Percentiles rank a stretch among this genome's conserved stretches.
Evolutionary conservation across 2,797 vertebrate species (phyloP).

Genomic region (Cirrhinus molitorella): DNA sequence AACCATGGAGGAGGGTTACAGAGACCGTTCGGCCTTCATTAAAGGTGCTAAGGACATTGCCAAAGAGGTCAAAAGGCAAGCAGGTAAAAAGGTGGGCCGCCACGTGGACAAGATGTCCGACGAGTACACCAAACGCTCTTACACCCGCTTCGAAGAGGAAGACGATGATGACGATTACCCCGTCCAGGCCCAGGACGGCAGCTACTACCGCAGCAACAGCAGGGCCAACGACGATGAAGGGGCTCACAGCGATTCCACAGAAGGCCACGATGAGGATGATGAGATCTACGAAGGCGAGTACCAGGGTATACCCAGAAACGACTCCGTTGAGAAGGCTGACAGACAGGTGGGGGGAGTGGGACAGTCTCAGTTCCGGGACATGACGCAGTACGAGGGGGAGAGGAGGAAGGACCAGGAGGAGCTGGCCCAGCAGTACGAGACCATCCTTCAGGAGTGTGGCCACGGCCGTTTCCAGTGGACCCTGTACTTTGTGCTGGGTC

Average conservation of each 20-base stretch:
- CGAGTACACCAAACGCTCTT: conserved; percentile 93
- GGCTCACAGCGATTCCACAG: conserved; percentile 94
- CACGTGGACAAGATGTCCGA: conserved; percentile 90
- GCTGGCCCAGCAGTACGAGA: conserved; percentile 94
- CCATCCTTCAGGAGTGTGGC: conserved; percentile 95
- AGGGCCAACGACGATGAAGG: conserved; percentile 87
- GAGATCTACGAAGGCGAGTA: conserved; percentile 99
- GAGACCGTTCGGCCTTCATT: conserved; percentile 93
- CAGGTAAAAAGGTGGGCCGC: conserved; percentile 90
- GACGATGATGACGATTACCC: conserved; percentile 89
- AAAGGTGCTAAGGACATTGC: conserved; percentile 97
- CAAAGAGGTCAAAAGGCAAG: conserved; percentile 94
- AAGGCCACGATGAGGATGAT: conserved; percentile 96
- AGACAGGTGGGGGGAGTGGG: conserved; percentile 62
- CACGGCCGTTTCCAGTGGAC: conserved; percentile 98
- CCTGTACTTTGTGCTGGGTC: conserved; percentile 94
- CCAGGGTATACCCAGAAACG: conserved; percentile 93
- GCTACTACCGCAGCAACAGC: conserved; percentile 84
- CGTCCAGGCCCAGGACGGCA: conserved; percentile 70
- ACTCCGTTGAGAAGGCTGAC: conserved; percentile 82
- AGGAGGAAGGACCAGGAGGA: conserved; percentile 91
- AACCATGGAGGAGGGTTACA: conserved; percentile 91
- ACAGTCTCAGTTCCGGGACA: conserved; percentile 81
- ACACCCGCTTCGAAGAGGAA: conserved; percentile 93
- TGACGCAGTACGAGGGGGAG: conserved; percentile 83